Evolutionary conservation across 2,113 vertebrate genomes (phyloP).

Genomic region (Percopsis transmontana): DNA sequence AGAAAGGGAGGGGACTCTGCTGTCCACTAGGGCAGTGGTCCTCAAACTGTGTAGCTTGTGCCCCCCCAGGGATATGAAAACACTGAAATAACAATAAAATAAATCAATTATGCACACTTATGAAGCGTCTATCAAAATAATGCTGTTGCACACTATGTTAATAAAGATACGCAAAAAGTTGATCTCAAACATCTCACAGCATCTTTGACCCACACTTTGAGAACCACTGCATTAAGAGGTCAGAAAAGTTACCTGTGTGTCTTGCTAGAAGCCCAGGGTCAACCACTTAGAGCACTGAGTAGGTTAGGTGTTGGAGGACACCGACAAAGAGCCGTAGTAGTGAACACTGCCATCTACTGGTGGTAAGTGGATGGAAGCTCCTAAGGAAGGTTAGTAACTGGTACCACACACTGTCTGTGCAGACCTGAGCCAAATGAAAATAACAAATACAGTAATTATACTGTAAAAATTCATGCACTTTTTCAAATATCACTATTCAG

Average conservation of each 20-base stretch:
- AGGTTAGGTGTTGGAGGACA: conserved; percentile 48
- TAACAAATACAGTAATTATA: neutral
- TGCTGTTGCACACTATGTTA: no score
- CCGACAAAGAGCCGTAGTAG: conserved; percentile 36
- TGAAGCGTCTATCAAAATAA: no score
- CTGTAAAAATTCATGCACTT: no score
- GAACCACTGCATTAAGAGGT: conserved; percentile 35
- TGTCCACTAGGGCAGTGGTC: conserved; percentile 30
- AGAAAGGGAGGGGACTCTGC: conserved; percentile 38
- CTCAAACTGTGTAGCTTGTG: no score
- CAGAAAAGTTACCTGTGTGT: conserved; percentile 38
- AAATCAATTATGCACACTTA: no score
- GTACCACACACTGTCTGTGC: conserved; percentile 7
- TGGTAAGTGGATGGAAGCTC: conserved; percentile 19
- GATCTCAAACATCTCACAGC: no score
- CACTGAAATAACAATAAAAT: no score
- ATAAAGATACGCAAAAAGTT: no score
- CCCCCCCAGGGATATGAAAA: no score
- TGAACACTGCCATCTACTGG: conserved; percentile 37
- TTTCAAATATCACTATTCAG: no score
- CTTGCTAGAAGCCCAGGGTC: conserved; percentile 44
- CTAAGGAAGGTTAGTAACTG: conserved; percentile 51
- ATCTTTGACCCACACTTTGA: neutral
- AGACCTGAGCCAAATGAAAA: neutral
- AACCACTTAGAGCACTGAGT: conserved; percentile 61